These are phyloP conservation scores for Pantherophis alleghaniensis DNA, from an alignment of 2,797 vertebrate genomes.

Conservation along the genomic window DNA sequence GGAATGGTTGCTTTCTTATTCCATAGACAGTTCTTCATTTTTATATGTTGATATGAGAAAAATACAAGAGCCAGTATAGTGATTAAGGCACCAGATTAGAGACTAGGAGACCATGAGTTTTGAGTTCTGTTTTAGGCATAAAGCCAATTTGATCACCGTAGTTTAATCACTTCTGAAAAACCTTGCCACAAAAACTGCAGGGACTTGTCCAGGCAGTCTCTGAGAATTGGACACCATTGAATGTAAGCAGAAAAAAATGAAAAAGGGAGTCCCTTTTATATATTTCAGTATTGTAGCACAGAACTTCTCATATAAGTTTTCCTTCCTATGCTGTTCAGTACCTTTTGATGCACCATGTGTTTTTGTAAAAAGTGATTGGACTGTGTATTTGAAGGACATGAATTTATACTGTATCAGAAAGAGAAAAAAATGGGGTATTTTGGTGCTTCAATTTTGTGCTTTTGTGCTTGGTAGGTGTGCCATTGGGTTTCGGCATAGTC, in stretches of 20 bases:
- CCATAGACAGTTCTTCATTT: not conserved
- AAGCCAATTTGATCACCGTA: not conserved
- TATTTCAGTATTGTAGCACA: not conserved
- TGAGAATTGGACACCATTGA: not conserved
- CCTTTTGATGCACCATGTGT: not conserved
- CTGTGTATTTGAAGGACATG: not conserved
- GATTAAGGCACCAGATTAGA: not conserved
- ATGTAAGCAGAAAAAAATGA: not conserved
- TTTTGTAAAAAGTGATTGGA: not conserved
- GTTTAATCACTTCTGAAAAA: not conserved
- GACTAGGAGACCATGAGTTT: not conserved
- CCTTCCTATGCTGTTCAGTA: not conserved
- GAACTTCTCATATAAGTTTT: not conserved
- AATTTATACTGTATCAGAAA: not conserved
- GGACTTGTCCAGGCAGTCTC: not conserved
- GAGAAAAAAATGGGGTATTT: not conserved
- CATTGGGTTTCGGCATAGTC: not conserved
- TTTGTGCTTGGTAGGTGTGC: not conserved
- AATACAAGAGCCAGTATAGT: not conserved
- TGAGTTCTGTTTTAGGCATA: not conserved
- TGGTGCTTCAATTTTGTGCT: not conserved
- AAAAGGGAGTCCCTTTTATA: not conserved
- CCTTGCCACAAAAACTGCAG: not conserved
- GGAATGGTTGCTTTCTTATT: not conserved
- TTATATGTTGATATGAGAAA: not conserved